Conservation (phyloP, 2,888 invertebrate species). For the Lissonota sp. region DNA sequence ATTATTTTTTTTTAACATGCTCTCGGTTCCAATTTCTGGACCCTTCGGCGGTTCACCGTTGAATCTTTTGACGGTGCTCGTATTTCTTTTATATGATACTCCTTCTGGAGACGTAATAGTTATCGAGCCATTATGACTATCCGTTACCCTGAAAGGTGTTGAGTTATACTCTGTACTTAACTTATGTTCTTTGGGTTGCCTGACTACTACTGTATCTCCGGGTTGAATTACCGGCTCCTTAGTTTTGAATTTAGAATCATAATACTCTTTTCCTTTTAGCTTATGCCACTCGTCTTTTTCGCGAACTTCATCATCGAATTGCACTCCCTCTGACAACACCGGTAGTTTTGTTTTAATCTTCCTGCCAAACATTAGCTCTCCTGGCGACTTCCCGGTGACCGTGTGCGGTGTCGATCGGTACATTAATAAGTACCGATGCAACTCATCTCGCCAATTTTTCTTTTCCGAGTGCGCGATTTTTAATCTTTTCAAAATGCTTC, state of each 20-base stretch:
- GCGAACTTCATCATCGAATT: neutral
- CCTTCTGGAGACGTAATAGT: constrained; percentile 5
- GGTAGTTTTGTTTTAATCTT: constrained; percentile 16
- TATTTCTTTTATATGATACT: constrained; percentile 16
- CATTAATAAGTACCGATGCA: constrained; percentile 58
- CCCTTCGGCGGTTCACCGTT: neutral
- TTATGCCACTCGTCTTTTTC: constrained; percentile 11
- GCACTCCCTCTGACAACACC: neutral
- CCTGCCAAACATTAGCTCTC: constrained; percentile 1
- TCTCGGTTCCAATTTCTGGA: neutral
- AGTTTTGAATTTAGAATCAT: constrained; percentile 2
- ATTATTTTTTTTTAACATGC: neutral
- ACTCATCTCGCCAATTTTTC: constrained; percentile 51
- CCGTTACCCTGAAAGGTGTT: constrained; percentile 7
- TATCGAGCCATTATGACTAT: constrained; percentile 5
- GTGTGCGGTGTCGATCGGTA: constrained; percentile 42
- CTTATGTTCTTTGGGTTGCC: constrained; percentile 32
- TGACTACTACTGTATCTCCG: constrained; percentile 21
- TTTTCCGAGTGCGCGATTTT: constrained; percentile 59
- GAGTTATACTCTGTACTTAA: constrained; percentile 21
- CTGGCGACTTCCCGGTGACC: constrained; percentile 8
- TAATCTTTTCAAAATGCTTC: constrained; percentile 64
- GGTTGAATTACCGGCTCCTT: constrained; percentile 16
- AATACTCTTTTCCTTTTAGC: constrained; percentile 24
- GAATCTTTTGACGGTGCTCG: constrained; percentile 9